phyloP scores from a whole-genome alignment of 2,797 vertebrate genomes.

The Siniperca obscura region DNA sequence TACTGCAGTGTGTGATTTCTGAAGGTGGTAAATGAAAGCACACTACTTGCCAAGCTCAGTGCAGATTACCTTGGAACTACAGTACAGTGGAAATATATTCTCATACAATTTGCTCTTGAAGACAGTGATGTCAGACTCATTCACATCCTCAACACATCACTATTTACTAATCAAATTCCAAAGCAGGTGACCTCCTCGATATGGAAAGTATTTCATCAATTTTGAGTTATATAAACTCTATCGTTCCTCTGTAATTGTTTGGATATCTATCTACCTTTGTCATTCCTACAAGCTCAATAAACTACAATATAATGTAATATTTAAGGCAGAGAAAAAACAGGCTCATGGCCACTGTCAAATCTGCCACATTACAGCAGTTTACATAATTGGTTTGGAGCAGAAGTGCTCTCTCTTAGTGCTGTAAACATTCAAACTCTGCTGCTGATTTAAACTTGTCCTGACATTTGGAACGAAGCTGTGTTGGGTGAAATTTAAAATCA shows the following conservation, averaged over 20 bases:
- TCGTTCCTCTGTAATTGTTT: background rate
- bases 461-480: conserved; percentile 16
- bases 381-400: conserved; percentile 21
- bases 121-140: background rate
- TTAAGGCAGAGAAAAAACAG: conserved; percentile 20
- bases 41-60: background rate
- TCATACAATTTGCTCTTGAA: background rate
- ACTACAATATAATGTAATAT: conserved; percentile 13
- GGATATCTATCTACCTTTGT: background rate
- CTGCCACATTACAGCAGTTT: conserved; percentile 37
- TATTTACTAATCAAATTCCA: conserved; percentile 1
- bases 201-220: background rate
- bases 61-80: conserved; percentile 14
- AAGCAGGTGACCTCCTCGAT: background rate
- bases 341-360: conserved; percentile 25
- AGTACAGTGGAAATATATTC: background rate
- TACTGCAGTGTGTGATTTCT: background rate
- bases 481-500: conserved; percentile 9
- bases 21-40: conserved; percentile 19
- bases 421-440: conserved; percentile 19
- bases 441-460: conserved; percentile 26
- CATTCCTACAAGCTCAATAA: background rate
- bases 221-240: background rate
- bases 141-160: background rate
- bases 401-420: conserved; percentile 6